phyloP scores from a whole-genome alignment of 2,888 invertebrate genomes.

The Agrilus mali region DNA sequence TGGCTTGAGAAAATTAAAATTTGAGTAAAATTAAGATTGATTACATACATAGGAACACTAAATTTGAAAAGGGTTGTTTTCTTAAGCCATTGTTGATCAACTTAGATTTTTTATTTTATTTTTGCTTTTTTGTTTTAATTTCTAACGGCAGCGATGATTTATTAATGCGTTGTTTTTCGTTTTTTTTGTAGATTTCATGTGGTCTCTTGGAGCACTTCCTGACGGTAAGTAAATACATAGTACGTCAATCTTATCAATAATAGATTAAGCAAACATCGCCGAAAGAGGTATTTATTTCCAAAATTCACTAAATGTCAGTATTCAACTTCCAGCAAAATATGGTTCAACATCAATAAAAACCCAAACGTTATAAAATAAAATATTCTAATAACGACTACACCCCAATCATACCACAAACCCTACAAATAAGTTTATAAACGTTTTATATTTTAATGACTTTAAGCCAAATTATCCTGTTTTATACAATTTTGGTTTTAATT shows the following conservation, averaged over 20 bases:
- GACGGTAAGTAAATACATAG: conserved; percentile 64
- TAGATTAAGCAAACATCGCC: background rate
- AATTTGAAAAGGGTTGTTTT: too few species aligned
- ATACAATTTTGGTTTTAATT: too few species aligned
- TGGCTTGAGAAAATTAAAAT: too few species aligned
- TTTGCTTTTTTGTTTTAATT: conserved; percentile 2
- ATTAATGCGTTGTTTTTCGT: conserved; percentile 22
- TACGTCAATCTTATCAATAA: conserved; percentile 1
- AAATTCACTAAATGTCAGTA: background rate
- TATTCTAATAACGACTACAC: too few species aligned
- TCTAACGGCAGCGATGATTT: conserved; percentile 4
- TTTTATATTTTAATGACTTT: too few species aligned
- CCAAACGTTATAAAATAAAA: too few species aligned
- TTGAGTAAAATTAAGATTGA: too few species aligned
- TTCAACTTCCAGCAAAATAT: background rate
- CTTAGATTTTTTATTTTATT: conserved; percentile 6
- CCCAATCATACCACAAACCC: too few species aligned
- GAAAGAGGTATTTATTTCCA: background rate
- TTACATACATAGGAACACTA: too few species aligned
- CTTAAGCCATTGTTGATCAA: background rate
- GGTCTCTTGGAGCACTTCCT: conserved; percentile 96
- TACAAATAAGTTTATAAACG: too few species aligned
- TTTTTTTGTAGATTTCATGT: conserved; percentile 88
- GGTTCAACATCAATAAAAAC: too few species aligned
- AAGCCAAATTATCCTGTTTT: too few species aligned